Evolutionary conservation across 2,113 vertebrate species (phyloP).

Genomic region (Aphyosemion australe): DNA sequence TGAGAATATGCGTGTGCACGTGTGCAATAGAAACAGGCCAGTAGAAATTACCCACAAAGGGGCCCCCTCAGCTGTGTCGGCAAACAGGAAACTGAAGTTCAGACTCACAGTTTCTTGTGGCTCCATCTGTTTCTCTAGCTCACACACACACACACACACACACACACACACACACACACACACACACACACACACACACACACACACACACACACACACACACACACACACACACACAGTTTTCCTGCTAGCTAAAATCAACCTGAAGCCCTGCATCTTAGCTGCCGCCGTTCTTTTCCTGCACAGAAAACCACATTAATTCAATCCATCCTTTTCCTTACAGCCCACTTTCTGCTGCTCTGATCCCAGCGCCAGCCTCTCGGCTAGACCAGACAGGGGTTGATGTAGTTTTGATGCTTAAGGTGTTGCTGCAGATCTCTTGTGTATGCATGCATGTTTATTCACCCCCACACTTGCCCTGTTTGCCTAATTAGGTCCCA

Average conservation of each 20-base stretch:
- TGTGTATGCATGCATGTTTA: slow-evolving; percentile 49
- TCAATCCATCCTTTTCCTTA: slow-evolving; percentile 16
- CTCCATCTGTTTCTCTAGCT: slow-evolving; percentile 45
- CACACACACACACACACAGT: not conserved
- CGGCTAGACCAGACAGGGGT: slow-evolving; percentile 43
- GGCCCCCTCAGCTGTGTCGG: slow-evolving; percentile 61
- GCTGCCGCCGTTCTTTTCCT: slow-evolving; percentile 23
- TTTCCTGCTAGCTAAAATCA: slow-evolving; percentile 15
- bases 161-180: too few relatives aligned
- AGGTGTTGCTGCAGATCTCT: slow-evolving; percentile 45
- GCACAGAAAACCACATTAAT: slow-evolving; percentile 22
- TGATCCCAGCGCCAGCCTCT: slow-evolving; percentile 47
- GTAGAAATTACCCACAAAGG: slow-evolving; percentile 52
- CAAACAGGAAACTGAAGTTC: slow-evolving; percentile 71
- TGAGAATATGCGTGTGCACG: slow-evolving; percentile 8
- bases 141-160: not conserved
- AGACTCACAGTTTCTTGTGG: slow-evolving; percentile 63
- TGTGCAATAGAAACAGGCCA: slow-evolving; percentile 34
- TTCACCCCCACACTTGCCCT: slow-evolving; percentile 33
- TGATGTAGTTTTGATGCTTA: slow-evolving; percentile 51
- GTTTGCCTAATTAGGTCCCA: slow-evolving; percentile 63
- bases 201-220: too few relatives aligned
- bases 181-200: too few relatives aligned
- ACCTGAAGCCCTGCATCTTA: slow-evolving; percentile 19
- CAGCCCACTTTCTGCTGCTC: slow-evolving; percentile 26